Conservation (phyloP, 64 coral and sea anemone genomes). For the Astreopora myriophthalma region DNA sequence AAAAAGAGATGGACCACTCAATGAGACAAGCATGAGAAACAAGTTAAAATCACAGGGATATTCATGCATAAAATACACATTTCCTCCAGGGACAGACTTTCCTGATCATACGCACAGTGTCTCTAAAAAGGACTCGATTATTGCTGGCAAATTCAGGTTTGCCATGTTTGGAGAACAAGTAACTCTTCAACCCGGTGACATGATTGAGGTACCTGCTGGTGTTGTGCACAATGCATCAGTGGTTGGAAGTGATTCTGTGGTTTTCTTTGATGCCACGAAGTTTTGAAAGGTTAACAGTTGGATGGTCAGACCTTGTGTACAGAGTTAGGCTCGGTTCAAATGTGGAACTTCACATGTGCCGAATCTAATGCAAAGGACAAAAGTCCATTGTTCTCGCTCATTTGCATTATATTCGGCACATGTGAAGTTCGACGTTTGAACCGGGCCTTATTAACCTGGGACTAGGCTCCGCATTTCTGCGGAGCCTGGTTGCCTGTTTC, state of each 20-base stretch:
- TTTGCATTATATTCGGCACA: too few species aligned
- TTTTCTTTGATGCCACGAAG: slow-evolving; percentile 88
- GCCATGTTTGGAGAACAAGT: slow-evolving; percentile 76
- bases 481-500: too few species aligned
- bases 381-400: too few species aligned
- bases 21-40: slow-evolving; percentile 63
- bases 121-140: slow-evolving; percentile 79
- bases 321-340: too few species aligned
- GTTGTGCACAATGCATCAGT: slow-evolving; percentile 74
- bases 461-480: too few species aligned
- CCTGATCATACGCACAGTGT: slow-evolving; percentile 74
- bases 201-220: slow-evolving; percentile 72
- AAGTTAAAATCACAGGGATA: slow-evolving; percentile 76
- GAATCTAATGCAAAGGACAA: too few species aligned
- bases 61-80: slow-evolving; percentile 60
- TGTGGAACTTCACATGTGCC: too few species aligned
- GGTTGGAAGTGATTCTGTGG: slow-evolving; percentile 50
- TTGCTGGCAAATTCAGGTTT: slow-evolving; percentile 77
- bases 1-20: slow-evolving; percentile 62
- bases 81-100: slow-evolving; percentile 79
- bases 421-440: too few species aligned
- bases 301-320: background rate
- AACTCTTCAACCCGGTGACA: slow-evolving; percentile 77
- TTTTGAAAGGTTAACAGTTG: background rate
- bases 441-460: too few species aligned